Base-by-base conservation (phyloP, 2,888 invertebrate species). In the Teleogryllus oceanicus region DNA sequence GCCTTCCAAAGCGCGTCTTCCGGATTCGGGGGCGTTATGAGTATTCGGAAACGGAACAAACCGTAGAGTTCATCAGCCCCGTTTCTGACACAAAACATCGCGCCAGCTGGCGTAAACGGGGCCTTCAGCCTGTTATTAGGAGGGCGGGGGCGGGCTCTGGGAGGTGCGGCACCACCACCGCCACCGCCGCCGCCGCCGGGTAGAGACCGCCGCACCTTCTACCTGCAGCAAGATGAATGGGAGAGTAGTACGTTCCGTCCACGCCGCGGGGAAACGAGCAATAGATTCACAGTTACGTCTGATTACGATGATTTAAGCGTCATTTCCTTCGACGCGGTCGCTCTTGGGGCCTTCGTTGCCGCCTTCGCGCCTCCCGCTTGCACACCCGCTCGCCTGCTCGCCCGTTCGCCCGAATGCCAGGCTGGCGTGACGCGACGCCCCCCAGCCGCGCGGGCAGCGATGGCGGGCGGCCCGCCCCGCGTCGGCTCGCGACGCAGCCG, bases 21-120 rank as follows among this genome's bases (percentile, higher is more conserved):
- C 37, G 37, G 37, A 37, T 37, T 37, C 37, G 37, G 37, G 37
- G 37, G 37, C 37, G 37, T 62, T 62, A 62, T n/a, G 62, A 62
- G 62, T 18, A 62, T n/a, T 62, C 62, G 62, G 62, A 62, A 62
- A n/a, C 62, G n/a, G 62, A 62, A n/a, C 62, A n/a, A 62, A 62
- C 62, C 62, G 16, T 18, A 62, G 62, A 12, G 62, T 62, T 62
- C 62, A 62, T 62, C 62, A 62, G 62, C 62, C n/a, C 62, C 62
- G 62, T 62, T 62, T 62, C 62, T 62, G 62, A 62, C 62, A 62
- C 62, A 62, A 62, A 62, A 62, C 62, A 62, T n/a, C n/a, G 62
- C 62, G n/a, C 62, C 62, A 62, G 62, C 16, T 62, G 62, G n/a
- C 16, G 62, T 62, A 62, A 62, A 62, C 62, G n/a, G 13, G 62